Percentiles rank a stretch among this genome's conserved stretches.
Conservation (phyloP, 2,888 invertebrate species). For the Rhaphigaster nebulosa region DNA sequence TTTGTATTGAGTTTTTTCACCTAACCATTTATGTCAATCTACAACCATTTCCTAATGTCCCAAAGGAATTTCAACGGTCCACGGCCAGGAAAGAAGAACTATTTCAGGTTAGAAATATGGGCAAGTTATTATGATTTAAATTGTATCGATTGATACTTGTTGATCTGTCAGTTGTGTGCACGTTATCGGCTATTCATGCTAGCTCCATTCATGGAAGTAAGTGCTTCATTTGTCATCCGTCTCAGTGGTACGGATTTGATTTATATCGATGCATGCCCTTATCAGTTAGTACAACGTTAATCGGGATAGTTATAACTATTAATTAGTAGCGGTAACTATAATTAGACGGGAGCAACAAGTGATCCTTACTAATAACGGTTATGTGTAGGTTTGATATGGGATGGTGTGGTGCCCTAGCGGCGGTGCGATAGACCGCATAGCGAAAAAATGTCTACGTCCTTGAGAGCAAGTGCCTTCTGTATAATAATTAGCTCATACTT, state of each 20-base stretch:
- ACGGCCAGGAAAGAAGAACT: slow-evolving; percentile 58
- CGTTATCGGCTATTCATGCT: slow-evolving; percentile 44
- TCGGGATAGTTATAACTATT: not conserved
- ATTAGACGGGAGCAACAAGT: not conserved
- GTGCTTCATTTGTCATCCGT: slow-evolving; percentile 17
- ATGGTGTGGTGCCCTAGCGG: not conserved
- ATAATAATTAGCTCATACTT: slow-evolving; percentile 36
- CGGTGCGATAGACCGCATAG: slow-evolving; percentile 49
- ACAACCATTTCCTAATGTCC: slow-evolving; percentile 54
- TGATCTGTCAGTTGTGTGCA: slow-evolving; percentile 47
- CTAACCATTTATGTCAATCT: slow-evolving; percentile 51
- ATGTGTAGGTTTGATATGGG: slow-evolving; percentile 16
- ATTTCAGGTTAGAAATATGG: slow-evolving; percentile 55
- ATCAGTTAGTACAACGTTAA: not conserved
- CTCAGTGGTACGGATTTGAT: not conserved
- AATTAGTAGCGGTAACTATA: not conserved
- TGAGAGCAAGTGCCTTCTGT: slow-evolving; percentile 54
- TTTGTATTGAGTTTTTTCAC: slow-evolving; percentile 43
- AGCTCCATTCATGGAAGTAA: slow-evolving; percentile 21
- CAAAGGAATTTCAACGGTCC: slow-evolving; percentile 55
- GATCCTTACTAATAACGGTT: not conserved
- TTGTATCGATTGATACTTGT: slow-evolving; percentile 55
- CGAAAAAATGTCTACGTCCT: slow-evolving; percentile 58
- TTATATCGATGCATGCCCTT: not conserved
- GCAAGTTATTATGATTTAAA: slow-evolving; percentile 53